Evolutionary conservation across 2,888 invertebrate species (phyloP), one percentile per base, ranked within the genome.

Genomic region (Pheosia gnoma): DNA sequence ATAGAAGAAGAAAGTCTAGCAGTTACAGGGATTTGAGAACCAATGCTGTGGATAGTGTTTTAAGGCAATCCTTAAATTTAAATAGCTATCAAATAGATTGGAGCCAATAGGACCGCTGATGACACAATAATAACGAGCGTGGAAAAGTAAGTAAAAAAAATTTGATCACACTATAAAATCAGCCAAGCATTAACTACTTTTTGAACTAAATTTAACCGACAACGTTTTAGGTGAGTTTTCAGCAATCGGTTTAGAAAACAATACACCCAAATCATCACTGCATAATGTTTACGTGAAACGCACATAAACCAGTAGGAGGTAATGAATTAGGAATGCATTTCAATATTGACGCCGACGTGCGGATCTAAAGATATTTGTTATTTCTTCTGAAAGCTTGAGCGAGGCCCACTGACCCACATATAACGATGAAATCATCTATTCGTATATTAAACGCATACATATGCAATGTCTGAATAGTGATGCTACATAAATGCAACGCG

Each of bases 331-430:
- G 25, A 53, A 53, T 53, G 53, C 53, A 63, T 49, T 60, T 38
- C 57, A 47, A 49, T 41, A 58, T 63, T 63, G 67, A 65, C 59
- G 62, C 51, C 55, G 62, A 70, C 67, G 70, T 62, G 67, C 62
- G 59, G 56, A 61, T 61, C 39, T 38, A 39, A 55, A 55, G 2
- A 55, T 66, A 71, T 68, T 75, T 73, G 66, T 75, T 71, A 67
- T 75, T 71, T 65, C 59, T 58, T n/a, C 53, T 70, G 68, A 73
- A 71, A 73, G 72, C 71, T 68, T 61, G 65, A 60, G 60, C 63
- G 63, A 63, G 65, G 58, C 66, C 77, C 66, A 60, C 62, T 78
- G 72, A 75, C 77, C 79, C 57, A 78, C 67, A 78, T 78, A 51
- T 68, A 67, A 70, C 62, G 72, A 69, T 70, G 72, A 73, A 71